These are phyloP conservation scores for Trypoxylus dichotomus DNA, from an alignment of 1,140 invertebrate genomes.

Conservation along the genomic window DNA sequence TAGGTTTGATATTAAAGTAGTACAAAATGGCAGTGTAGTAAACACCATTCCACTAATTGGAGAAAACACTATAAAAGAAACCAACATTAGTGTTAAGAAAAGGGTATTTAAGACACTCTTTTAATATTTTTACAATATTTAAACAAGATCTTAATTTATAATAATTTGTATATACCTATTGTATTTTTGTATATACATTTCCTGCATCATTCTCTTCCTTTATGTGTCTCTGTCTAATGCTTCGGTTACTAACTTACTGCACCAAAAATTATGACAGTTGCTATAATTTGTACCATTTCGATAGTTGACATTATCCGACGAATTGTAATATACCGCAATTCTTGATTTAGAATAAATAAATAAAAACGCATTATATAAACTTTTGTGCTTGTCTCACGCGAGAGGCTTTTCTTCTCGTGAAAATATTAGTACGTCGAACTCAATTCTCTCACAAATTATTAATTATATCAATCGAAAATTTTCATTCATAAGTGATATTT, in stretches of 20 bases:
- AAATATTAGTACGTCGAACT: too few relatives aligned
- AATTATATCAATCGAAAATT: too few relatives aligned
- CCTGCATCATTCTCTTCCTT: not conserved
- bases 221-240: not conserved
- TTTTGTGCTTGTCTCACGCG: too few relatives aligned
- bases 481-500: too few relatives aligned
- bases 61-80: conserved; percentile 14
- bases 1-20: conserved; percentile 18
- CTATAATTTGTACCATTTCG: not conserved
- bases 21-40: conserved; percentile 9
- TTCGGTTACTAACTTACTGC: not conserved
- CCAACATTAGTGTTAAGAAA: not conserved
- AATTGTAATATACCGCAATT: too few relatives aligned
- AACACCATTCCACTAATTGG: conserved; percentile 12
- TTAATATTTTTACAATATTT: not conserved
- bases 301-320: not conserved
- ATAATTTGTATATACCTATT: not conserved
- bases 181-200: not conserved
- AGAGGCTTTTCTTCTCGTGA: too few relatives aligned
- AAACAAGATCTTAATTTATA: not conserved
- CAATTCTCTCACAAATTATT: too few relatives aligned
- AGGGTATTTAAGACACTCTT: conserved; percentile 6
- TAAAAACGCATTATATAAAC: too few relatives aligned
- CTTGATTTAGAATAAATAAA: too few relatives aligned
- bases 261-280: not conserved